Conservation (phyloP, 2,113 vertebrate genomes). For the Neogale vison region DNA sequence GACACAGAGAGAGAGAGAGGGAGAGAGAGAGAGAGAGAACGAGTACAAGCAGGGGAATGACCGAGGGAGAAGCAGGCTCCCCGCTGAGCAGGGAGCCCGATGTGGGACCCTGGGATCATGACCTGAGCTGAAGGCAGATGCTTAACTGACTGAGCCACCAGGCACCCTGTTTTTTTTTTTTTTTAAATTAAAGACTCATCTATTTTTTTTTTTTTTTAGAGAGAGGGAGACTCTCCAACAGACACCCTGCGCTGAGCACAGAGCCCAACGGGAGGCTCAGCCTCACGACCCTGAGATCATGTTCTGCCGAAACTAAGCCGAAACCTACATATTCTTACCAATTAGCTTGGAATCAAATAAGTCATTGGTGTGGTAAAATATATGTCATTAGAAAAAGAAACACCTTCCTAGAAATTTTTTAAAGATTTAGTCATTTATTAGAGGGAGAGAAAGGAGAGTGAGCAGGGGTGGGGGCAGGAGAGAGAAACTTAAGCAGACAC, state of each 20-base stretch:
- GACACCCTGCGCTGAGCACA: neutral
- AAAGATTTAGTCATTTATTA: no score
- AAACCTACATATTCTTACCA: neutral
- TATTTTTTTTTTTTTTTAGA: no score
- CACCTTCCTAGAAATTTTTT: neutral
- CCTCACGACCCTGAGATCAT: neutral
- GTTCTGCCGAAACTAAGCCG: neutral
- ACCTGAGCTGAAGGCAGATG: no score
- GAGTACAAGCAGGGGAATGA: neutral
- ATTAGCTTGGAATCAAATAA: neutral
- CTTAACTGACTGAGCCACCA: no score
- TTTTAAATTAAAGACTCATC: no score
- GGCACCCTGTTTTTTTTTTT: no score
- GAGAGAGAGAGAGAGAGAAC: no score
- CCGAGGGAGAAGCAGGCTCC: neutral
- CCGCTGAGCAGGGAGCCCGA: neutral
- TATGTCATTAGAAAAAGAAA: constrained; percentile 16
- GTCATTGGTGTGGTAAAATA: neutral
- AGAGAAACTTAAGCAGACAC: neutral
- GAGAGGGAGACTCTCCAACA: neutral
- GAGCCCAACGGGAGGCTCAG: neutral
- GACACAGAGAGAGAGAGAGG: neutral
- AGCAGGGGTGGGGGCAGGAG: neutral
- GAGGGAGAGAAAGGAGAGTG: neutral
- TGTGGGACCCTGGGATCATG: no score